These are phyloP conservation scores for Proales similis DNA, from an alignment of 1,140 invertebrate genomes.

Conservation along the genomic window DNA sequence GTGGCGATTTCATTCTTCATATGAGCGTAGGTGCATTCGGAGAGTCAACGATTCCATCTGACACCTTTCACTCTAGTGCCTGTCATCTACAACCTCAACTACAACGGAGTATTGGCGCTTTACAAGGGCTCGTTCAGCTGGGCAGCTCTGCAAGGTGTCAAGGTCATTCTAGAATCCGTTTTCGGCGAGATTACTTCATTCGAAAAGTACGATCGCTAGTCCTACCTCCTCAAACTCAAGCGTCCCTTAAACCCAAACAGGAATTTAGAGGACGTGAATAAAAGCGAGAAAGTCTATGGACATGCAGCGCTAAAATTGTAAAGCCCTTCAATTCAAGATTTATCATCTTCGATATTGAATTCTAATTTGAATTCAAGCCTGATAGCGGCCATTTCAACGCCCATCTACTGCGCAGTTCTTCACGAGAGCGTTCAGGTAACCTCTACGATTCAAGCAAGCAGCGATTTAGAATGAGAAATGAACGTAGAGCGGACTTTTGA, in stretches of 20 bases:
- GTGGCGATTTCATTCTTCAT: neutral
- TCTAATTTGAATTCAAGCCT: neutral
- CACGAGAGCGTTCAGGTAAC: conserved; percentile 33
- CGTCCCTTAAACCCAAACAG: neutral
- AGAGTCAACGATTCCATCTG: conserved; percentile 20
- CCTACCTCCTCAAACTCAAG: neutral
- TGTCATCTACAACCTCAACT: conserved; percentile 33
- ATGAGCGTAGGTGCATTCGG: conserved; percentile 23
- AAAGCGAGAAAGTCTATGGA: conserved; percentile 25
- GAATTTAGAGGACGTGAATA: conserved; percentile 26
- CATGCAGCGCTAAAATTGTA: conserved; percentile 29
- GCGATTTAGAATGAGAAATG: neutral
- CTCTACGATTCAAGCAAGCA: neutral
- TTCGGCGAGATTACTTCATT: conserved; percentile 16
- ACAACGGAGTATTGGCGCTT: conserved; percentile 14
- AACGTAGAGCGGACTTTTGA: conserved; percentile 26
- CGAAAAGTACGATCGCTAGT: conserved; percentile 18
- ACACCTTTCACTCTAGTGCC: conserved; percentile 34
- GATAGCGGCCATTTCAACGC: conserved; percentile 15
- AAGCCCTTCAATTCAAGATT: neutral
- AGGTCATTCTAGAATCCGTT: conserved; percentile 23
- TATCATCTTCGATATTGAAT: neutral
- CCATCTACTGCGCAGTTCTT: conserved; percentile 19
- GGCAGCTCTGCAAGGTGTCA: conserved; percentile 25
- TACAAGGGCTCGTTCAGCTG: conserved; percentile 33